These are phyloP conservation scores for Menidia beryllina DNA, from an alignment of 2,113 vertebrate species.

Conservation along the genomic window DNA sequence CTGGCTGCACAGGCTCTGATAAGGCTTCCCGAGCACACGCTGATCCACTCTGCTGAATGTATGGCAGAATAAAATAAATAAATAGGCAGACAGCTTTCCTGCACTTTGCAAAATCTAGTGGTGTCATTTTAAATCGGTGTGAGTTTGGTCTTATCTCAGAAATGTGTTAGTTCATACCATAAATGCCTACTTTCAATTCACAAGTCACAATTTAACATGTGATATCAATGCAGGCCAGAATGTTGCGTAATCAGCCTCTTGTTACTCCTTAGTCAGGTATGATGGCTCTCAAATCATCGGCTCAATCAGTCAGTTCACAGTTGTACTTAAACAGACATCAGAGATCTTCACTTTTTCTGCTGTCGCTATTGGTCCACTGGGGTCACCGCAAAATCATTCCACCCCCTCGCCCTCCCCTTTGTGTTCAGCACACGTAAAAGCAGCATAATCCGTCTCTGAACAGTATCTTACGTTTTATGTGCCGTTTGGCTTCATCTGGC, in stretches of 20 bases:
- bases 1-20: constrained; percentile 73
- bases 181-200: constrained; percentile 39
- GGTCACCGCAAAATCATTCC: constrained; percentile 15
- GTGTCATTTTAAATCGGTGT: constrained; percentile 49
- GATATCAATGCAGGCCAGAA: constrained; percentile 26
- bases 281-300: constrained; percentile 15
- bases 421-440: constrained; percentile 31
- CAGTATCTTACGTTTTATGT: constrained; percentile 32
- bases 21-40: constrained; percentile 60
- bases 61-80: constrained; percentile 37
- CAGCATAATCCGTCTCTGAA: constrained; percentile 33
- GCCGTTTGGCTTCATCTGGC: neutral
- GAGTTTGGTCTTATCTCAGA: constrained; percentile 36
- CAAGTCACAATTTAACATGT: constrained; percentile 10
- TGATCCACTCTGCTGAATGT: constrained; percentile 62
- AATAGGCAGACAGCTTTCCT: constrained; percentile 40
- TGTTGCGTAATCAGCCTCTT: constrained; percentile 8
- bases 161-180: constrained; percentile 28
- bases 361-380: constrained; percentile 34
- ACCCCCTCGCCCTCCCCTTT: constrained; percentile 3
- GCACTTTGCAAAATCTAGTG: constrained; percentile 39
- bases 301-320: constrained; percentile 10
- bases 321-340: constrained; percentile 4
- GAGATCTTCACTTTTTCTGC: constrained; percentile 31
- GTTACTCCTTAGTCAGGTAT: neutral